phyloP scores from a whole-genome alignment of 2,797 vertebrate genomes.

The Trachurus trachurus region DNA sequence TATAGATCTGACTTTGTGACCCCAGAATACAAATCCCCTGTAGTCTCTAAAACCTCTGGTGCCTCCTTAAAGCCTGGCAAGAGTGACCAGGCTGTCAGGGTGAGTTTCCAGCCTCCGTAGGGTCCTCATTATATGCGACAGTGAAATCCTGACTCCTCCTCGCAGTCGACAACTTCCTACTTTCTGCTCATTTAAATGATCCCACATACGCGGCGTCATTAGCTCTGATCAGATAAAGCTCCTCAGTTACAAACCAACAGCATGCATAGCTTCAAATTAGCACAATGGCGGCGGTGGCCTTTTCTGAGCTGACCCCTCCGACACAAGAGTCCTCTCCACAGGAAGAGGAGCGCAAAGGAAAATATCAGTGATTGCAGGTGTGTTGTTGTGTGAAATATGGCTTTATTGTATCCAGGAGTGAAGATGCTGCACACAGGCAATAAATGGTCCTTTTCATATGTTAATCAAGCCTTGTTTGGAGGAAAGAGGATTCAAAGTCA shows the following conservation, averaged over 20 bases:
- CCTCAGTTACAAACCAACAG: constrained; percentile 18
- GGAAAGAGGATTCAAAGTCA: constrained; percentile 21
- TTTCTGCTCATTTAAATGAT: constrained; percentile 58
- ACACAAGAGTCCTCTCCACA: constrained; percentile 20
- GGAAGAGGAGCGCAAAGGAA: constrained; percentile 41
- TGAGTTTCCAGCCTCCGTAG: constrained; percentile 56
- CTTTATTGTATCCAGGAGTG: constrained; percentile 50
- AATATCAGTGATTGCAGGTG: constrained; percentile 61
- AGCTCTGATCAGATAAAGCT: constrained; percentile 32
- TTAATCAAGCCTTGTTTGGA: constrained; percentile 51
- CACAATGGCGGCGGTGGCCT: constrained; percentile 35
- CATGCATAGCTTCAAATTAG: constrained; percentile 39
- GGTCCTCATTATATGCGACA: constrained; percentile 72
- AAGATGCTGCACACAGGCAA: constrained; percentile 21
- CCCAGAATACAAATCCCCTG: constrained; percentile 46
- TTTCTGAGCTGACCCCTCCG: constrained; percentile 46
- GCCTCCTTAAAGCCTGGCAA: constrained; percentile 50
- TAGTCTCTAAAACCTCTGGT: constrained; percentile 36
- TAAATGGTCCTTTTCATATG: constrained; percentile 48
- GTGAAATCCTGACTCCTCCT: constrained; percentile 45
- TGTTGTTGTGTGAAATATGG: constrained; percentile 35
- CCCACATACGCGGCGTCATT: constrained; percentile 16
- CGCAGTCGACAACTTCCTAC: constrained; percentile 28
- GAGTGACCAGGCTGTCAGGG: constrained; percentile 52
- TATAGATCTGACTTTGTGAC: constrained; percentile 61